Evolutionary conservation across 2,797 vertebrate species (phyloP).

Genomic region (Hippocampus kuda): DNA sequence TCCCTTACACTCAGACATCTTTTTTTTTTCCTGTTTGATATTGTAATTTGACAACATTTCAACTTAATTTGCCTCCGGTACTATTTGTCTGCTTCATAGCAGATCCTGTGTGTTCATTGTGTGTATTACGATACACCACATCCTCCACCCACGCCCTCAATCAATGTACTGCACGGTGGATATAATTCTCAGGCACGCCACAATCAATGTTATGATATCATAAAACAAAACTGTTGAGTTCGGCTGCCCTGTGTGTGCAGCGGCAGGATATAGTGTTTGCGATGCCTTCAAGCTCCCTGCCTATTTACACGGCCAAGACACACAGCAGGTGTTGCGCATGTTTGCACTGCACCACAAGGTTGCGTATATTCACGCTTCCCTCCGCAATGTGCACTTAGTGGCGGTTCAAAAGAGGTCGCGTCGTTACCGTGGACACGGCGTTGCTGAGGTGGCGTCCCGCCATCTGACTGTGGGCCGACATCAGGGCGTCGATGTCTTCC

Average conservation of each 20-base stretch:
- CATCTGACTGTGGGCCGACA: slow-evolving; percentile 65
- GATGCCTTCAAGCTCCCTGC: slow-evolving; percentile 6
- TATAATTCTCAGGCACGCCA: background rate
- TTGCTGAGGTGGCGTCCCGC: slow-evolving; percentile 60
- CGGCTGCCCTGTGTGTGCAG: background rate
- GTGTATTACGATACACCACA: background rate
- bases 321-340: slow-evolving; percentile 4
- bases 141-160: background rate
- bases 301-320: slow-evolving; percentile 40
- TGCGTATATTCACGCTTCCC: background rate
- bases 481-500: slow-evolving; percentile 76
- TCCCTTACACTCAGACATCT: too few relatives aligned
- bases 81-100: background rate
- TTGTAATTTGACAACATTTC: background rate
- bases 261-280: background rate
- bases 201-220: background rate
- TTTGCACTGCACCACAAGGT: background rate
- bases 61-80: background rate
- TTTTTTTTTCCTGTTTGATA: background rate
- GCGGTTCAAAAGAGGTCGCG: background rate
- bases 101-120: background rate
- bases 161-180: background rate
- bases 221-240: background rate
- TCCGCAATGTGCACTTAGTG: background rate
- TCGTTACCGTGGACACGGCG: slow-evolving; percentile 77